Base-by-base conservation (phyloP, 1,140 invertebrate genomes). In the Listronotus bonariensis region DNA sequence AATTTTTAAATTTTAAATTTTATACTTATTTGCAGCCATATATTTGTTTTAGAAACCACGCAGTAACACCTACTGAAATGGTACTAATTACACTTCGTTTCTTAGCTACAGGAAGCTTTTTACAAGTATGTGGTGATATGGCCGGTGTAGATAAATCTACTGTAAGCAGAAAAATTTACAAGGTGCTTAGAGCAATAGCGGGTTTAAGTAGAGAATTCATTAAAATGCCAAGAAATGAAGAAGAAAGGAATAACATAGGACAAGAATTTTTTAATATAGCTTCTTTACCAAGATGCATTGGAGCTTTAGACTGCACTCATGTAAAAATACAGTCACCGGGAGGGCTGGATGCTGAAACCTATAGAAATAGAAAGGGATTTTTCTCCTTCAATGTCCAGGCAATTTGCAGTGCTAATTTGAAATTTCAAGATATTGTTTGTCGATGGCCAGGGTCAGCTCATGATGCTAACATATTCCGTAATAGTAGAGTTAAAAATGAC, bases 381-480 rank as follows among this genome's bases (percentile, higher is more conserved):
- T 79, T 77, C 66, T 78, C 74, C 11, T 64, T 76, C n/a, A 79
- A 80, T 66, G 72, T 79, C 0, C 77, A 80, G 72, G 62, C 68
- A 6, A 56, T 78, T 20, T 72, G 68, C 43, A 68, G 75, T 70
- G 20, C 68, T 6, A 41, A 72, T 41, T 42, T 71, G 8, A 15
- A 49, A 43, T 70, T 79, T 32, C 38, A 49, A 17, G 68, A 79
- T 57, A 65, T 79, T 43, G 76, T 79, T 9, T 67, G 70, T n/a
- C 67, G 77, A n/a, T 80, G 76, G 74, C 76, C 77, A 5, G 77
- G 76, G 10, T 70, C 66, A 36, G 56, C 65, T 6, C 77, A 78
- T 65, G 78, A 80, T 54, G 49, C 45, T 0, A 76, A 46, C 9
- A 80, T 79, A 17, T 79, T 79, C 20, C n/a, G n/a, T n/a, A 36